phyloP scores from a whole-genome alignment of 2,797 vertebrate genomes.

The Streptopelia turtur region DNA sequence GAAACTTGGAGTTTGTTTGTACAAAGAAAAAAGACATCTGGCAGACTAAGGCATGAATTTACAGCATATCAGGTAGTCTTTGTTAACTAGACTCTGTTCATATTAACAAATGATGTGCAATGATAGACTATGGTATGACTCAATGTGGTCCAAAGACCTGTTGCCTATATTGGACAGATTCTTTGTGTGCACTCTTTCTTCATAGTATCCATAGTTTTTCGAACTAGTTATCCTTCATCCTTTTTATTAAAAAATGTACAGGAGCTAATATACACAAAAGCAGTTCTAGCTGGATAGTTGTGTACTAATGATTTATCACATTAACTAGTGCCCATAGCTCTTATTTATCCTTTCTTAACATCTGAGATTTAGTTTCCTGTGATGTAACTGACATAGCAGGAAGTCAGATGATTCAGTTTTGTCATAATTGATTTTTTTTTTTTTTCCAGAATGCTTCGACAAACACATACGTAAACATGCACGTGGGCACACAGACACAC shows the following conservation, averaged over 20 bases:
- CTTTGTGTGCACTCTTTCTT: not conserved
- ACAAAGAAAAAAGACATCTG: not conserved
- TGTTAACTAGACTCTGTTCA: not conserved
- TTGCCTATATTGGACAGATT: not conserved
- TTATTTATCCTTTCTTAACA: not conserved
- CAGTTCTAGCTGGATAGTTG: not conserved
- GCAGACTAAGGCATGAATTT: not conserved
- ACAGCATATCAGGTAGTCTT: not conserved
- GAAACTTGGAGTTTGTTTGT: not conserved
- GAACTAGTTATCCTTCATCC: not conserved
- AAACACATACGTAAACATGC: rapidly evolving
- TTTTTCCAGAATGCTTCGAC: not conserved
- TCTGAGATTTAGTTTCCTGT: not conserved
- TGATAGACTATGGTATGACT: not conserved
- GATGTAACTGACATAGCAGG: not conserved
- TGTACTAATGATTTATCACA: not conserved
- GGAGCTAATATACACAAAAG: not conserved
- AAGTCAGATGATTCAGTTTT: not conserved
- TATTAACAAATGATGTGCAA: not conserved
- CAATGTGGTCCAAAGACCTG: not conserved
- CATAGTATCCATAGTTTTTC: not conserved
- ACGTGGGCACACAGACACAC: rapidly evolving
- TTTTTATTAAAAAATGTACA: not conserved
- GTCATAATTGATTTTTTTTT: not conserved
- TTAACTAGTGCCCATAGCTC: rapidly evolving